Evolutionary conservation across 2,113 vertebrate genomes (phyloP), one percentile per base, ranked within the genome.

Genomic region (Pseudorhombus dupliciocellatus): DNA sequence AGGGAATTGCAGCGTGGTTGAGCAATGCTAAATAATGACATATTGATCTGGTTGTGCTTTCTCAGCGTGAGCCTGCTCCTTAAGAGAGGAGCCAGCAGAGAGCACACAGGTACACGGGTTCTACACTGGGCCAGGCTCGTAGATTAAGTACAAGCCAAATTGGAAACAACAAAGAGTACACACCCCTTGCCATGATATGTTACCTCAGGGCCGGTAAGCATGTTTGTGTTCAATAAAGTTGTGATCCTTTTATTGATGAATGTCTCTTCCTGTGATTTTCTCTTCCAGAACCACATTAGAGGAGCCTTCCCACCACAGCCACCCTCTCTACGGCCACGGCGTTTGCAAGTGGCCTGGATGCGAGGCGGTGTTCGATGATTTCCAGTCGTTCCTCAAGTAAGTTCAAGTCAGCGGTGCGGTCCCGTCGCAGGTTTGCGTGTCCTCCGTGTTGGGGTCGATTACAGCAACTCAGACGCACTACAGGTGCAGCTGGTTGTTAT

Each of bases 321-420:
- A 99, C 67, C 96, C 98, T 10, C 96, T 99, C 70, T 99, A 98
- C 0, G 97, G 97, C 80, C 98, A 99, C 9, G 98, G 98, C 0
- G 98, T 99, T 34, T 99, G 98, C 95, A 99, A 99, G 81, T 99
- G 98, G 98, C 98, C 98, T 0, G 98, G 98, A 82, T 99, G 98
- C 59, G 98, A 99, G 92, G 96, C 96, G 0, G 95, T 98, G 30
- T 99, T 98, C 58, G 98, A 99, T 65, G 97, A 99, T 72, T 99
- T 98, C 94, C 95, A 96, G 6, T 96, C 96, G 7, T 99, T 99
- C 87, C 93, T 99, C 86, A 99, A 99, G 98, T 99, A 96, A 98
- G 98, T 89, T 21, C 58, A 84, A 85, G 62, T 67, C 14, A 0
- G 50, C 60, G 50, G 59, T 55, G 3, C 6, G 7, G 76, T 69